Conservation (phyloP, 2,888 invertebrate genomes). For the Junonia oenone region DNA sequence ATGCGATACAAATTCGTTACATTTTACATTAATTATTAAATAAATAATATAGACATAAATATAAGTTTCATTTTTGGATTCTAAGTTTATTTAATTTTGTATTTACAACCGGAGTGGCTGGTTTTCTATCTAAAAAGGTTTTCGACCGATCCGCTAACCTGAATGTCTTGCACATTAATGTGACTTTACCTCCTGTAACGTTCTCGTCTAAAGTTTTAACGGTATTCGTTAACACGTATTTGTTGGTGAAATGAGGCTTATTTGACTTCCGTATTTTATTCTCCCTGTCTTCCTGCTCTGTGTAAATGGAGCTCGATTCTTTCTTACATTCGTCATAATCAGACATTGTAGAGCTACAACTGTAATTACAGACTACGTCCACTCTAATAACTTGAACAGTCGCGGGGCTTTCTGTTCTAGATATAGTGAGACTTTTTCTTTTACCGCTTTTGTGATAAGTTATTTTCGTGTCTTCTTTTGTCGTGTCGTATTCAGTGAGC, state of each 20-base stretch:
- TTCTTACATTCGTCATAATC: constrained; percentile 46
- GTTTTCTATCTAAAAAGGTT: constrained; percentile 22
- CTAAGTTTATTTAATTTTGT: not conserved
- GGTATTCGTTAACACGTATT: constrained; percentile 63
- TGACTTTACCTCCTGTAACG: constrained; percentile 63
- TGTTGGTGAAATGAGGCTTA: constrained; percentile 49
- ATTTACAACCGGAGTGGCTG: not conserved
- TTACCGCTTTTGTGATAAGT: constrained; percentile 53
- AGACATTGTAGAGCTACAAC: constrained; percentile 40
- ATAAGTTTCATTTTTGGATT: not conserved
- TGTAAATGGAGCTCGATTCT: constrained; percentile 25
- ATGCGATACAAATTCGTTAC: not conserved
- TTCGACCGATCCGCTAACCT: constrained; percentile 53
- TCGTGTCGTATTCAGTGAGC: constrained; percentile 33
- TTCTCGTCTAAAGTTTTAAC: constrained; percentile 61
- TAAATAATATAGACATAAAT: not conserved
- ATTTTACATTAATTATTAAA: not conserved
- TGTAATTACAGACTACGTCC: constrained; percentile 66
- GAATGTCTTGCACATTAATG: constrained; percentile 68
- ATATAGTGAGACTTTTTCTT: constrained; percentile 67
- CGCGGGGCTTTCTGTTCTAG: constrained; percentile 65
- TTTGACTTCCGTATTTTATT: constrained; percentile 39
- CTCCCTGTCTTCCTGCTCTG: constrained; percentile 25
- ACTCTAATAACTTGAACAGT: constrained; percentile 73
- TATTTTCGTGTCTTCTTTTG: constrained; percentile 49